Evolutionary conservation across 1,140 invertebrate species (phyloP), one percentile per base, ranked within the genome.

Genomic region (Caenorhabditis inopinata): DNA sequence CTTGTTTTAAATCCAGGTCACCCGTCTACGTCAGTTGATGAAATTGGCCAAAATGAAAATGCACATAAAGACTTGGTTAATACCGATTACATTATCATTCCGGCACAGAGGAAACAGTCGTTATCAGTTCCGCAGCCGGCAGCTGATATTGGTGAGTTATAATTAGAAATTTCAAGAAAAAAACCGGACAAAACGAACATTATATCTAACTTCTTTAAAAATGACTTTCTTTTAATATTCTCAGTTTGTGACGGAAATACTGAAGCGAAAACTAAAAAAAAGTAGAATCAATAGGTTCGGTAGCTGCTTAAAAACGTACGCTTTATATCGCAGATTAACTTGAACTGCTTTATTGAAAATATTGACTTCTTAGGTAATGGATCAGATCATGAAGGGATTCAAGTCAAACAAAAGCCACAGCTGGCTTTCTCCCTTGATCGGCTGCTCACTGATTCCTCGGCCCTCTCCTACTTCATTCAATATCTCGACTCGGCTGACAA

Each of bases 401-500:
- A 47, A 75, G 45, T 75, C 14, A 75, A 35, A 27, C 45, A 75
- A 27, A 47, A 75, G 18, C 45, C 74, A 1, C 74, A 75, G 18
- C 16, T 75, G 45, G 74, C 74, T 12, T 49, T 11, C 21, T 48
- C 45, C 18, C 74, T 75, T 1, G 74, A 75, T 27, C 18, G 45
- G 18, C 18, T 75, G 9, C 74, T 75, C 25, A 51, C 21, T 11
- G 74, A 75, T 75, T 47, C 74, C 1, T 75, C 74, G 27, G 74
- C 74, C 18, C 45, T 75, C 9, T 47, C 74, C n/a, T 75, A 48
- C 21, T 75, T 75, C 21, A 75, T 75, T 9, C 74, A 75, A 18
- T 75, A 48, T 18, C 74, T 75, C 11, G 74, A 75, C 4, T 75
- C 74, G 0, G 32, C 74, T 32, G 74, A 75, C 27, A 75, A 75